Evolutionary conservation across 2,888 invertebrate species (phyloP), one percentile per base, ranked within the genome.

Genomic region (Frankliniella intonsa): DNA sequence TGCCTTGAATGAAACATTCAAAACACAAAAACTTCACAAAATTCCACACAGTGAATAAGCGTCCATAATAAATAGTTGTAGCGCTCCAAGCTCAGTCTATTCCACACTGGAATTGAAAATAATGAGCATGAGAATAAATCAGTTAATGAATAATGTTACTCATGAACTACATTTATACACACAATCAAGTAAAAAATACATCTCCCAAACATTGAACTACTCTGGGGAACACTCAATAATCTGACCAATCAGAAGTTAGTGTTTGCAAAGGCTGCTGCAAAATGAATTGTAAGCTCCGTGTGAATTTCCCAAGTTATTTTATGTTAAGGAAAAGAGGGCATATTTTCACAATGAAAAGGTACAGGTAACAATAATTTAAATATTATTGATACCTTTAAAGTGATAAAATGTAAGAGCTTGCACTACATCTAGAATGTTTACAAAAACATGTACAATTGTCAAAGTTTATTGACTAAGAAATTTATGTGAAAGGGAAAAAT

Each of bases 61-160:
- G 69, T 22, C 7, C 25, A 69, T 19, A 22, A n/a, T n/a, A 11
- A 76, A 12, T 25, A 22, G 22, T 25, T 76, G 69, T 25, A 22
- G 69, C 69, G 25, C 69, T 76, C 69, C 69, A 25, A 76, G 69
- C 69, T 76, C 69, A 76, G 69, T 76, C 69, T 76, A 76, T 76
- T 76, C 69, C 69, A 76, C 8, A 25, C 25, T 22, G 69, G 69
- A 76, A 76, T 76, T 25, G 3, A 22, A 76, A 25, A 25, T 25
- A 22, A 76, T 76, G 69, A 76, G 62, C 62, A 76, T 76, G 69
- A 76, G 69, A 76, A 76, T 8, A 76, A 22, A 8, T 76, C 69
- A 76, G 69, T 76, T 22, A 9, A 76, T 3, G 9, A 25, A 76
- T 25, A 22, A 25, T 25, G 12, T 25, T 22, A 62, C 62, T 62